Conservation (phyloP, 2,113 vertebrate species). For the Cephalopholis sonnerati region DNA sequence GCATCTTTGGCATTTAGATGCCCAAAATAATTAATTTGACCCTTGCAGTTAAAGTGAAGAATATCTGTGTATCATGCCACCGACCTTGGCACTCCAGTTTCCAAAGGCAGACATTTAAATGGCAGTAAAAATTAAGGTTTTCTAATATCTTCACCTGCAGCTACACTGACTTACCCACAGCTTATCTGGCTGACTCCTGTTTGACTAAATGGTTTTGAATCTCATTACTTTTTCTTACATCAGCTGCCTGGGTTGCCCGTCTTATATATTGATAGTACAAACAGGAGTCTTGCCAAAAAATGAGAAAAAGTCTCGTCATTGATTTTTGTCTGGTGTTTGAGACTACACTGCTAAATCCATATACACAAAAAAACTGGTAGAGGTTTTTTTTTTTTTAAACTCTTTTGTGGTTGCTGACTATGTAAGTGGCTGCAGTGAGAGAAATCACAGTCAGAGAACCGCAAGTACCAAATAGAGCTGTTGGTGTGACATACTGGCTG, state of each 20-base stretch:
- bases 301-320: slow-evolving; percentile 10
- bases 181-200: background rate
- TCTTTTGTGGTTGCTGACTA: background rate
- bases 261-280: slow-evolving; percentile 13
- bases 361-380: too few species aligned
- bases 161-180: background rate
- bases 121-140: background rate
- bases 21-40: background rate
- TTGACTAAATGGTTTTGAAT: slow-evolving; percentile 21
- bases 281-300: slow-evolving; percentile 9
- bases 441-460: background rate
- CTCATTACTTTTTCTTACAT: background rate
- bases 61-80: background rate
- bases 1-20: background rate
- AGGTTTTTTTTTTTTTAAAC: background rate
- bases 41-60: background rate
- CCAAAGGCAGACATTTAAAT: background rate
- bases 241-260: background rate
- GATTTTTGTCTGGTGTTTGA: slow-evolving; percentile 19
- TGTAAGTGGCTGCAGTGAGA: background rate
- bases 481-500: slow-evolving; percentile 25
- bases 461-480: slow-evolving; percentile 6
- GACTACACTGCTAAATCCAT: slow-evolving; percentile 17
- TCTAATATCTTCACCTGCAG: background rate
- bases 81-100: background rate